Base-by-base conservation (phyloP, 2,797 vertebrate genomes). In the Thaleichthys pacificus region DNA sequence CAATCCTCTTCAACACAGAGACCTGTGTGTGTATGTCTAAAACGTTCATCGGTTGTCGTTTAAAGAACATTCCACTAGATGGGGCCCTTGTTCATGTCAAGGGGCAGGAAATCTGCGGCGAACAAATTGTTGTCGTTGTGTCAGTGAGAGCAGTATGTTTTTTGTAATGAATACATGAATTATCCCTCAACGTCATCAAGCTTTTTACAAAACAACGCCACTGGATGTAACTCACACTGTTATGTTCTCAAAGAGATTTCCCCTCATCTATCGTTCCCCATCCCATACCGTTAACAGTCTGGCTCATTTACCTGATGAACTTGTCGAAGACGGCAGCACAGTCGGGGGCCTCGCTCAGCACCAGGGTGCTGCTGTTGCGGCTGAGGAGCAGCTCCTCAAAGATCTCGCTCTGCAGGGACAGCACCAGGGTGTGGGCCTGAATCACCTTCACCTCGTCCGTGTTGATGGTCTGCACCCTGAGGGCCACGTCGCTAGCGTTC, bases 381-480 rank as follows among this genome's bases (percentile, higher is more conserved):
- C 91, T 93, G 42, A 49, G 87, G 72, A 96, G 83, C 68, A 95
- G 91, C 65, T 85, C 91, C 72, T 91, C 91, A 0, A 96, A 93
- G 54, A 92, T 88, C 54, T 94, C 89, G 0, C 95, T 95, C 82
- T 95, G 95, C 57, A 96, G 91, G 57, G 87, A 85, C 61, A 96
- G 91, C 78, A 96, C 88, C 91, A 96, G 85, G 74, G 93, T 89
- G 80, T 96, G 95, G 7, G 91, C 83, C 62, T 94, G 92, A 84
- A 95, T 93, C 77, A 97, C 93, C 60, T 96, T 97, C 82, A 97
- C 94, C 89, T 98, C 96, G 0, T 97, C 95, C 0, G 95, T 94
- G 87, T 91, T 86, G 0, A 85, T 70, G 0, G 95, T 91, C 81
- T 88, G 93, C 49, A 95, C 91, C 7, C 92, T 87, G 62, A 95